Base-by-base conservation (phyloP, 2,888 invertebrate species). In the Drosophila melanocephala region DNA sequence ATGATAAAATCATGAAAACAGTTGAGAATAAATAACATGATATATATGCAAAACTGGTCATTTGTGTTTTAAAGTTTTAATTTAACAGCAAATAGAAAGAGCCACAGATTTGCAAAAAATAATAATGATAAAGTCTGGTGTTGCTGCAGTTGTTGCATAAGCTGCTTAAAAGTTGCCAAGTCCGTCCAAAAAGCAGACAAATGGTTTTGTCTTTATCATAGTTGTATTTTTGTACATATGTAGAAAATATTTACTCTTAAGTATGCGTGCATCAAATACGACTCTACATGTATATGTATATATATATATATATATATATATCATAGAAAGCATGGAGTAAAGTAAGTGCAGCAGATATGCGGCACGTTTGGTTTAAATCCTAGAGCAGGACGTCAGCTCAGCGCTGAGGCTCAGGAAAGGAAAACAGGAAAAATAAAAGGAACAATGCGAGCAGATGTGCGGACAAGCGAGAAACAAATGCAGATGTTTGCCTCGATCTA, bases 361-460 rank as follows among this genome's bases (percentile, higher is more conserved):
- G 67, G 81, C 79, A 79, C 84, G 75, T 84, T 65, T 71, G 83
- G 58, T 64, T 77, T 85, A 80, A 83, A 72, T 78, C 80, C 78
- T 78, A 71, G 75, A 69, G 59, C 72, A 50, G 75, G 47, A 56
- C 47, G 68, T 50, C 14, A 32, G 64, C 72, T 52, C 32, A 57
- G 60, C 12, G 51, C 62, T 37, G 47, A 69, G 75, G 65, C 51
- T 55, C 61, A 58, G 53, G 51, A 57, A 68, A 64, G 55, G 37
- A 69, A 81, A 64, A 55, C 58, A 51, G 37, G 39, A 64, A 63
- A 73, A 72, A 56, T 55, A 69, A 39, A 67, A 76, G 64, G 75
- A 84, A 84, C 81, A 87, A 91, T 88, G 73, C 76, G 77, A 91
- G 77, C 87, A 87, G 87, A 87, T 87, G 91, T 88, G 89, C 91